Base-by-base conservation (phyloP, 2,113 vertebrate species). In the Eulacestoma nigropectus region DNA sequence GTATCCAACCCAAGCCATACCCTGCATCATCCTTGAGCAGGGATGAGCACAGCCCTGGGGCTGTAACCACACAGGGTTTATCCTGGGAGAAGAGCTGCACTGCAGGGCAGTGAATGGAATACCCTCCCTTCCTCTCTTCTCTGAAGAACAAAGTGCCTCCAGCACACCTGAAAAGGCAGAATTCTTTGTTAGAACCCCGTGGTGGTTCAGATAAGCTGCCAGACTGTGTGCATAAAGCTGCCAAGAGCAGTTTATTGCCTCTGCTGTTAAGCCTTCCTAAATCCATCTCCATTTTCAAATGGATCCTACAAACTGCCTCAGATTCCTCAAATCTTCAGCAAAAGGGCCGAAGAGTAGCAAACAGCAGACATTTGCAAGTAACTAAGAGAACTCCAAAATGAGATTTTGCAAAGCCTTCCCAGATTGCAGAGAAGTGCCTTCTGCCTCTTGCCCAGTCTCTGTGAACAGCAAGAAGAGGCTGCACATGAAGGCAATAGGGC, bases 401-500 rank as follows among this genome's bases (percentile, higher is more conserved):
- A 68, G 70, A 32, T 21, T 89, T 84, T 77, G 80, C 73, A 86
- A 94, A 84, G 64, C 29, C 42, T 53, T 74, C 19, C 17, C 47
- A n/a, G 64, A 62, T 30, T 67, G 69, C 69, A 62, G 87, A 74
- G 69, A 64, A 59, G 53, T 22, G 59, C 25, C 30, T 74, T 77
- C 90, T 87, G 77, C 37, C 73, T 57, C 77, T 68, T 49, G 52
- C 73, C 76, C 60, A 33, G 64, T 35, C 50, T 56, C 68, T 6
- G 5, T 15, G 80, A 90, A 60, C 11, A 42, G 5, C 72, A 80
- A 80, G 42, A 44, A 63, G 19, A 55, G 72, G 49, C n/a, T 80
- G 63, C 2, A 32, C 2, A 0, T 1, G 26, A 13, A 35, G 41
- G 56, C 26, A 32, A n/a, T 0, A 5, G 29, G 53, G 47, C 6